Conservation (phyloP, 2,113 vertebrate genomes). For the Beaufortia kweichowensis region DNA sequence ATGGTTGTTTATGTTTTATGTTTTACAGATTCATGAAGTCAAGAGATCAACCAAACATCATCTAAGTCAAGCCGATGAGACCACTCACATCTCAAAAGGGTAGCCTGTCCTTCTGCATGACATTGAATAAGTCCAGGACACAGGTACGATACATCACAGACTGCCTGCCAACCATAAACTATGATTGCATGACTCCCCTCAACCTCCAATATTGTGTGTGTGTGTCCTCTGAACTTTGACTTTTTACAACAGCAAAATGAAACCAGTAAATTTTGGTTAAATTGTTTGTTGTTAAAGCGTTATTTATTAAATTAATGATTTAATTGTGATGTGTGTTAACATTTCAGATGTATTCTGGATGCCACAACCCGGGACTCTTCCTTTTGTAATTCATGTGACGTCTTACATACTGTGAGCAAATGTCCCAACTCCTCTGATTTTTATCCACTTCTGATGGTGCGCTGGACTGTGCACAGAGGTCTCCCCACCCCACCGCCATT, state of each 20-base stretch:
- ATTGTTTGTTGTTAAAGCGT: not conserved
- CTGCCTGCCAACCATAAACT: constrained; percentile 63
- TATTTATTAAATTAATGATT: not conserved
- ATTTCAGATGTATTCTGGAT: too few relatives aligned
- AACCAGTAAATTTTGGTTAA: not conserved
- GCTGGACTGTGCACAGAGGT: constrained; percentile 37
- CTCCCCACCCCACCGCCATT: constrained; percentile 1
- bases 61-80: constrained; percentile 46
- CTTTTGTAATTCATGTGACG: not conserved
- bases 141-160: constrained; percentile 69
- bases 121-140: constrained; percentile 69
- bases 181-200: constrained; percentile 57
- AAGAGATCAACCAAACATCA: constrained; percentile 39
- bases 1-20: not conserved
- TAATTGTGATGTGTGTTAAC: too few relatives aligned
- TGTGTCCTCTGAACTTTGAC: constrained; percentile 48
- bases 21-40: constrained; percentile 8
- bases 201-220: constrained; percentile 50
- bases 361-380: not conserved
- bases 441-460: constrained; percentile 18
- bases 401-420: constrained; percentile 8
- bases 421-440: constrained; percentile 20
- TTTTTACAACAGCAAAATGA: constrained; percentile 40
- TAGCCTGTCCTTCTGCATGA: constrained; percentile 63
- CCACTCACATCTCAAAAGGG: constrained; percentile 55